Conservation (phyloP, 2,797 vertebrate species). For the Chlorospingus semifuscus region DNA sequence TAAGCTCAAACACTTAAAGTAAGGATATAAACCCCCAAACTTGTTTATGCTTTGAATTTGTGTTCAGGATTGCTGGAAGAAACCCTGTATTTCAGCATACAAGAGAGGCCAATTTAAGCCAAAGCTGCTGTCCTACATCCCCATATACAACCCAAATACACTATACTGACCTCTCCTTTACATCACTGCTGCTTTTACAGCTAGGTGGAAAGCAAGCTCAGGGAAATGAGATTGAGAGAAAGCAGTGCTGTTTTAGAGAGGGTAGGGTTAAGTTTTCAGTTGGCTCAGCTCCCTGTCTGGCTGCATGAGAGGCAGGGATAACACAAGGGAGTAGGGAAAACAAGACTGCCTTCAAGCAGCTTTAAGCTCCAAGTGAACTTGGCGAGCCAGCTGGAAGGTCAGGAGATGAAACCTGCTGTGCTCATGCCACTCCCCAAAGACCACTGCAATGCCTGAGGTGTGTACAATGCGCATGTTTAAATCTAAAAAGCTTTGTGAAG, state of each 20-base stretch:
- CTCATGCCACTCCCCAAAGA: neutral
- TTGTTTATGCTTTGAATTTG: neutral
- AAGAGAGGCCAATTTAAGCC: neutral
- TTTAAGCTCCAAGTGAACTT: neutral
- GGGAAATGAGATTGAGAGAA: neutral
- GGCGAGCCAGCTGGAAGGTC: neutral
- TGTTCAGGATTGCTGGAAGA: neutral
- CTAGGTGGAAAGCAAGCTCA: neutral
- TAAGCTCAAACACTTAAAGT: neutral
- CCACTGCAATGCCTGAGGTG: neutral
- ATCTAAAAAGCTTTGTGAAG: neutral
- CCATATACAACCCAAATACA: neutral
- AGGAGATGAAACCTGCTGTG: slow-evolving; percentile 17
- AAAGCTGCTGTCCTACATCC: neutral
- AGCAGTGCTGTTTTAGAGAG: neutral
- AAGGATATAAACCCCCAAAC: neutral
- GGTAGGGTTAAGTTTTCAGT: slow-evolving; percentile 31
- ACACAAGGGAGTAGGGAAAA: slow-evolving; percentile 5
- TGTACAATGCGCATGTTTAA: rapidly evolving
- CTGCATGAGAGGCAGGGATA: slow-evolving; percentile 19
- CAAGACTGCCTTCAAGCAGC: slow-evolving; percentile 10
- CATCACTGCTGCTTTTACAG: neutral
- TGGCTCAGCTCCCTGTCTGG: slow-evolving; percentile 20
- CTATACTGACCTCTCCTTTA: neutral
- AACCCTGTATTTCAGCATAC: neutral